Evolutionary conservation across 2,797 vertebrate species (phyloP).

Genomic region (Ambastaia sidthimunki): DNA sequence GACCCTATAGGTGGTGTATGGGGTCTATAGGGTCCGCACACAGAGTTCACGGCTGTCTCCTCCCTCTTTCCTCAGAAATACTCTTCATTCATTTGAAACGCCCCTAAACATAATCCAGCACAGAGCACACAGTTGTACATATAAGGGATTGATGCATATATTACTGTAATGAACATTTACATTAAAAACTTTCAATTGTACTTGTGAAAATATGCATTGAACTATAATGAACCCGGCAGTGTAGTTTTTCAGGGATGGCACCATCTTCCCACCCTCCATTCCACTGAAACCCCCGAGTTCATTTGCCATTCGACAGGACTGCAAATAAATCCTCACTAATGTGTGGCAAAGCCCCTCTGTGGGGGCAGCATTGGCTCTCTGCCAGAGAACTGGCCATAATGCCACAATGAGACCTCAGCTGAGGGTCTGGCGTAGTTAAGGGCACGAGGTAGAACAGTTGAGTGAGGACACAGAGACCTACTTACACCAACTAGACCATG

Average conservation of each 20-base stretch:
- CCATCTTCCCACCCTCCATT: constrained; percentile 18
- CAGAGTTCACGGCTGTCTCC: too few relatives aligned
- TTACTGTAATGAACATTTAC: too few relatives aligned
- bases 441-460: constrained; percentile 51
- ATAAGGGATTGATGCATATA: too few relatives aligned
- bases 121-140: too few relatives aligned
- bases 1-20: too few relatives aligned
- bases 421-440: constrained; percentile 58
- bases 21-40: too few relatives aligned
- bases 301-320: constrained; percentile 57
- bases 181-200: too few relatives aligned
- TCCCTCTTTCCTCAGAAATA: too few relatives aligned
- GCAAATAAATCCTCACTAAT: constrained; percentile 61
- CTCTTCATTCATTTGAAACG: too few relatives aligned
- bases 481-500: too few relatives aligned
- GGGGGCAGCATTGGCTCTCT: constrained; percentile 60
- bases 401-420: constrained; percentile 64
- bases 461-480: too few relatives aligned
- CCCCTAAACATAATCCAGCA: too few relatives aligned
- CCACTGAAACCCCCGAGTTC: constrained; percentile 47
- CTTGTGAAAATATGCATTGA: neutral
- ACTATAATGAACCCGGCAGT: neutral
- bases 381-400: constrained; percentile 65
- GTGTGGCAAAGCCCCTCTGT: constrained; percentile 58
- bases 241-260: constrained; percentile 12